phyloP scores from a whole-genome alignment of 2,797 vertebrate species.

The Pipistrellus pipistrellus region DNA sequence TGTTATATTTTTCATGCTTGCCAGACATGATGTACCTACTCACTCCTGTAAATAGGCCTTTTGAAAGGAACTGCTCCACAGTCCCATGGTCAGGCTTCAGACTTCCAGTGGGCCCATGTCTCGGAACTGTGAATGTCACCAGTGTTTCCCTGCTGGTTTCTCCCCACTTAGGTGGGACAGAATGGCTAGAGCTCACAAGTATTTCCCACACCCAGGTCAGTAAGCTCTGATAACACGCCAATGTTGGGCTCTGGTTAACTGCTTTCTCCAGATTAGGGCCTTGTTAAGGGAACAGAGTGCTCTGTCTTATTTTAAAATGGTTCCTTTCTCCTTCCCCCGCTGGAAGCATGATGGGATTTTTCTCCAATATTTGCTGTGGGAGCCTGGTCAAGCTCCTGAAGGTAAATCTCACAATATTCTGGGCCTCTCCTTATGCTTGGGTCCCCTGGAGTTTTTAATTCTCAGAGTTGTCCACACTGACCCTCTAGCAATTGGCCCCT shows the following conservation, averaged over 20 bases:
- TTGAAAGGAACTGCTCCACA: neutral
- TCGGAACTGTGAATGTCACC: neutral
- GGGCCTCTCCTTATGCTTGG: neutral
- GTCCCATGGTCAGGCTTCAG: neutral
- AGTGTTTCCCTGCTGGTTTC: neutral
- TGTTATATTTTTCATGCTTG: neutral
- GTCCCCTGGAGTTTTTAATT: neutral
- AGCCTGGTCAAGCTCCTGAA: neutral
- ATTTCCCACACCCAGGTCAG: neutral
- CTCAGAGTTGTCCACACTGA: neutral
- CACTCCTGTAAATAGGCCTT: neutral
- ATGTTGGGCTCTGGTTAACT: neutral
- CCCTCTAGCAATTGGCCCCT: neutral
- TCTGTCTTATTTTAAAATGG: neutral
- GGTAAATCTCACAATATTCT: neutral
- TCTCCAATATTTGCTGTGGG: neutral
- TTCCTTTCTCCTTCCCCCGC: neutral
- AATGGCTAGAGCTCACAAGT: neutral
- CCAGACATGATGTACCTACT: neutral
- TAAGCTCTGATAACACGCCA: neutral
- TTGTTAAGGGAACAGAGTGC: neutral
- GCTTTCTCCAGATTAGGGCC: neutral
- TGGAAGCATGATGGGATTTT: neutral
- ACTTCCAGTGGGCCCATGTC: neutral
- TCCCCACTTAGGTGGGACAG: neutral